Evolutionary conservation across 1,140 invertebrate genomes (phyloP).

Genomic region (Drosophila tsacasi): DNA sequence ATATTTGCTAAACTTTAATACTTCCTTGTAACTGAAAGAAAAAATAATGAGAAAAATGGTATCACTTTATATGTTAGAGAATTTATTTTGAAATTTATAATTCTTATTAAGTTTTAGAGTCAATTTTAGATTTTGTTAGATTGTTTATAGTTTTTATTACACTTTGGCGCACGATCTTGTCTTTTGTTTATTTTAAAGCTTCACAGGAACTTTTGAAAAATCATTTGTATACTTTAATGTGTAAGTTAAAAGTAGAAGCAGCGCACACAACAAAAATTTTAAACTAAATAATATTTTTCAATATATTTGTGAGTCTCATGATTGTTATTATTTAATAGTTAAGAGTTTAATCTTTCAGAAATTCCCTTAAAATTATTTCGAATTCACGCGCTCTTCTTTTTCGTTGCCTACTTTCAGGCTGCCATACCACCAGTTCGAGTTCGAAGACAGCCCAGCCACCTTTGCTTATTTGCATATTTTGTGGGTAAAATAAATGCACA

Average conservation of each 20-base stretch:
- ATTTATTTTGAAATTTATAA: neutral
- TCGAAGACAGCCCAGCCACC: neutral
- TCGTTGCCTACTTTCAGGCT: conserved; percentile 60
- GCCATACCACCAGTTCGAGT: neutral
- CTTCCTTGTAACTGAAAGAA: conserved; percentile 53
- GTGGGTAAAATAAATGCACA: neutral
- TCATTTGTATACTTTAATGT: neutral
- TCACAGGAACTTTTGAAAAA: neutral
- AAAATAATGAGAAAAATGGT: conserved; percentile 9
- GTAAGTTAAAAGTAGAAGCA: neutral
- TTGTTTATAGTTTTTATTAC: neutral
- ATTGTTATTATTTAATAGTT: neutral
- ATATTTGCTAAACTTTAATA: conserved; percentile 58
- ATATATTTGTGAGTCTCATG: neutral
- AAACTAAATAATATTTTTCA: neutral
- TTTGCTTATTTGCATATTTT: conserved; percentile 30
- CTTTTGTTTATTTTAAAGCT: neutral
- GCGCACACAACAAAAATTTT: neutral
- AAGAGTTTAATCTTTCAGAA: neutral
- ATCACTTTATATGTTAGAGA: neutral
- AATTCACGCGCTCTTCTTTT: neutral
- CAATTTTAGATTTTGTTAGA: neutral
- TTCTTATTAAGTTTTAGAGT: neutral
- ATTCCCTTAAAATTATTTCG: neutral
- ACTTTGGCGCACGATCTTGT: neutral